Conservation (phyloP, 2,888 invertebrate genomes). For the Heliconius cydno region DNA sequence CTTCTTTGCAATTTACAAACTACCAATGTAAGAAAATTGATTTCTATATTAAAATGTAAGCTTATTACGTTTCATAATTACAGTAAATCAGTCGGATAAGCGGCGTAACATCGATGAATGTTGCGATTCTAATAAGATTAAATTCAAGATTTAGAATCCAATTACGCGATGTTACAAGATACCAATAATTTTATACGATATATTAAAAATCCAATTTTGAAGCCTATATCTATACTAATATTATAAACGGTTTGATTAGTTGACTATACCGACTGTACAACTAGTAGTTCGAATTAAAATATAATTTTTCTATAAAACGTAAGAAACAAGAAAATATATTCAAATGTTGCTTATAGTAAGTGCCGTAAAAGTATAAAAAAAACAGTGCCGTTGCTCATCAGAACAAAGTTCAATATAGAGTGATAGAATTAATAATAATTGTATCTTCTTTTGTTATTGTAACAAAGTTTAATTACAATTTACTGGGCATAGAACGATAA, state of each 20-base stretch:
- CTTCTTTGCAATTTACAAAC: too few species aligned
- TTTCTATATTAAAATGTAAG: slow-evolving; percentile 19
- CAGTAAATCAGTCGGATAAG: not conserved
- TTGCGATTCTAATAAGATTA: slow-evolving; percentile 2
- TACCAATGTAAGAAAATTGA: not conserved
- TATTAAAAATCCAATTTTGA: not conserved
- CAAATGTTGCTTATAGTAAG: not conserved
- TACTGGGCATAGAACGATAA: too few species aligned
- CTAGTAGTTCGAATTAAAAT: too few species aligned
- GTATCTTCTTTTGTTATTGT: too few species aligned
- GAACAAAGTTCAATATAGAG: too few species aligned
- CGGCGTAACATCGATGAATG: not conserved
- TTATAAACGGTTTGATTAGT: too few species aligned
- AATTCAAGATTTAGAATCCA: not conserved
- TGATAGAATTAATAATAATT: too few species aligned
- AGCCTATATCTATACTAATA: too few species aligned
- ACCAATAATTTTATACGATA: not conserved
- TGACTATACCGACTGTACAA: too few species aligned
- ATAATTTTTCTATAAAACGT: not conserved
- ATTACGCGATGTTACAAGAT: not conserved
- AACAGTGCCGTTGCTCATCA: too few species aligned
- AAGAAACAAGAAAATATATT: not conserved
- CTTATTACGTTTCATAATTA: slow-evolving; percentile 8
- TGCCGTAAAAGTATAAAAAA: too few species aligned
- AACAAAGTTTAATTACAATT: too few species aligned